Base-by-base conservation (phyloP, 2,888 invertebrate genomes). In the Drosophila yooni region DNA sequence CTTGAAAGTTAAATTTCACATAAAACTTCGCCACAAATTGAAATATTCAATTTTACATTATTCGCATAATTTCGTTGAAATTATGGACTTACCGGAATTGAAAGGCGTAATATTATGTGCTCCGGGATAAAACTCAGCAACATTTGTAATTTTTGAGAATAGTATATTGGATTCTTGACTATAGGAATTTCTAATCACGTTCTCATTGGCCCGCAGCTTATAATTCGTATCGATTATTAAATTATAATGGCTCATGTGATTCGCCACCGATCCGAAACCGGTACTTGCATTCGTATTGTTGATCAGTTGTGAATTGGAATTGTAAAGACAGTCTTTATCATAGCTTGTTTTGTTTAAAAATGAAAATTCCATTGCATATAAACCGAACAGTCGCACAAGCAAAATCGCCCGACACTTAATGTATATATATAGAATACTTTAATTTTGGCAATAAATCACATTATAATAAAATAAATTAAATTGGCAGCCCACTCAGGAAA, bases 311-410 rank as follows among this genome's bases (percentile, higher is more conserved):
- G 78, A 43, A 52, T 73, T 90, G 6, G 86, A 72, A 62, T 85
- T 83, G 70, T 90, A 91, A 62, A 91, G 68, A 74, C 92, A 92
- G 79, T 91, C 91, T 74, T 91, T 85, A 81, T 91, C 91, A 57
- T 91, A 91, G 53, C 81, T 89, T 33, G 90, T 79, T 81, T 91
- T 91, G 79, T 91, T 92, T 65, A 92, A 82, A 73, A 92, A 91
- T 79, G 92, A 90, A 83, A 92, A 92, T 90, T 92, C 92, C 92
- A 92, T 92, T 75, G 83, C 83, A 82, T 71, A 68, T 52, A 64
- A 33, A 40, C n/a, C 58, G 34, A 29, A 27, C 31, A 52, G 58
- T 62, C 53, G 46, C 58, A 38, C 54, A 59, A 71, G 33, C 36
- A 43, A 64, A 43, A 33, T 66, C 46, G 56, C 72, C 53, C 54